Conservation (phyloP, 2,113 vertebrate genomes). For the Pollimyrus isidori region DNA sequence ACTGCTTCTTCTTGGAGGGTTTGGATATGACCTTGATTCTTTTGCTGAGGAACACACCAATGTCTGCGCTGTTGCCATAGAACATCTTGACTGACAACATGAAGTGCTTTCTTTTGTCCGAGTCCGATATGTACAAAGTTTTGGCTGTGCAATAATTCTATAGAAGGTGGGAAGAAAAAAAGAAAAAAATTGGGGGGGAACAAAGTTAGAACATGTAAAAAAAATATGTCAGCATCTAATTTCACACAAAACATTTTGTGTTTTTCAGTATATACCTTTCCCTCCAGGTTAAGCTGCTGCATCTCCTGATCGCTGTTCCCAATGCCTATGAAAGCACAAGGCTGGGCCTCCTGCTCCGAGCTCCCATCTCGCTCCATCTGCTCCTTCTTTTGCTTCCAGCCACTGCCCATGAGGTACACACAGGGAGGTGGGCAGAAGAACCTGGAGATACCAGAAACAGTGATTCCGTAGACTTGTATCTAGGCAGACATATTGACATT, state of each 20-base stretch:
- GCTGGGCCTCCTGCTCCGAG: constrained; percentile 95
- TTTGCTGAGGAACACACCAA: constrained; percentile 98
- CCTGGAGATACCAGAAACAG: constrained; percentile 51
- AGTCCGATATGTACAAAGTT: constrained; percentile 99
- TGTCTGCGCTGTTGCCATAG: constrained; percentile 97
- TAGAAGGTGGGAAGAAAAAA: constrained; percentile 33
- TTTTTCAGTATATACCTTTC: constrained; percentile 71
- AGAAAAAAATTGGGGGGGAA: not conserved
- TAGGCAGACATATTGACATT: not conserved
- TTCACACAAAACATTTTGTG: constrained; percentile 10
- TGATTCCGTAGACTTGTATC: not conserved
- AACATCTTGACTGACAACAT: constrained; percentile 99
- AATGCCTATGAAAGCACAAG: constrained; percentile 97
- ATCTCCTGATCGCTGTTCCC: constrained; percentile 99
- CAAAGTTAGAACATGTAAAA: not conserved
- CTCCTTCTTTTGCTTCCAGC: constrained; percentile 99
- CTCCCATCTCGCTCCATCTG: constrained; percentile 97
- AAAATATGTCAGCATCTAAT: not conserved
- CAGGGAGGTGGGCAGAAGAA: constrained; percentile 98
- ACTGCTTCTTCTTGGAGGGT: constrained; percentile 99
- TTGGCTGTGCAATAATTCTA: constrained; percentile 99
- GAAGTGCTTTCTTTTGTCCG: constrained; percentile 99
- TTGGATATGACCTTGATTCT: constrained; percentile 99
- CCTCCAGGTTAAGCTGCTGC: constrained; percentile 98
- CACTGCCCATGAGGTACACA: constrained; percentile 98